phyloP scores from a whole-genome alignment of 2,113 vertebrate genomes.

The Egretta garzetta region DNA sequence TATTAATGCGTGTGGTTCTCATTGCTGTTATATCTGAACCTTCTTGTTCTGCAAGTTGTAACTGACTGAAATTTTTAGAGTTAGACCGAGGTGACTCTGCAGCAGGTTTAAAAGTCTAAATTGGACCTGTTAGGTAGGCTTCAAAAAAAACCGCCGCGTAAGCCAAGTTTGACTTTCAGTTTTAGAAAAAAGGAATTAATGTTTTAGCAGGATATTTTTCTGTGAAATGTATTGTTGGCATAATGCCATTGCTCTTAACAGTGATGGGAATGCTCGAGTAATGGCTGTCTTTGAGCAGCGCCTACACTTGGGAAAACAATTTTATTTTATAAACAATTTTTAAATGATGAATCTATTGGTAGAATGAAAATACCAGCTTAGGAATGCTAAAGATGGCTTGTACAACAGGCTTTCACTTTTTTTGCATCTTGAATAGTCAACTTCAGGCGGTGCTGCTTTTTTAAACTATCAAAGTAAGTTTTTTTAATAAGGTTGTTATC shows the following conservation, averaged over 20 bases:
- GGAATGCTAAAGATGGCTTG: neutral
- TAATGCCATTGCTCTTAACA: fast-evolving
- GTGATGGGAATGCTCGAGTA: neutral
- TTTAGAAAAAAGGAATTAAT: neutral
- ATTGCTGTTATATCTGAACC: neutral
- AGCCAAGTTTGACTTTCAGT: neutral
- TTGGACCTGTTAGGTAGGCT: neutral
- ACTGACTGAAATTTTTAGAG: neutral
- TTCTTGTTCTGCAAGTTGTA: neutral
- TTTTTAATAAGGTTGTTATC: fast-evolving
- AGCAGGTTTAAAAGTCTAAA: neutral
- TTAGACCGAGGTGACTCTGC: neutral
- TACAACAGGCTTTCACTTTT: neutral
- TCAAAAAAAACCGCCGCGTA: neutral
- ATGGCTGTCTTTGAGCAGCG: neutral
- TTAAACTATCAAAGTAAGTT: neutral
- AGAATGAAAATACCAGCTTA: neutral
- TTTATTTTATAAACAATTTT: fast-evolving
- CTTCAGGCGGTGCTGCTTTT: neutral
- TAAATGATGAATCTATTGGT: fast-evolving
- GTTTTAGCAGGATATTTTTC: fast-evolving
- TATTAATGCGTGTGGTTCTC: neutral
- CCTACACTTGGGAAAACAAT: fast-evolving
- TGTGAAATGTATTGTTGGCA: neutral
- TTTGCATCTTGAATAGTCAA: neutral